These are phyloP conservation scores for Phalacrocorax carbo DNA, from an alignment of 2,113 vertebrate genomes.

Conservation along the genomic window DNA sequence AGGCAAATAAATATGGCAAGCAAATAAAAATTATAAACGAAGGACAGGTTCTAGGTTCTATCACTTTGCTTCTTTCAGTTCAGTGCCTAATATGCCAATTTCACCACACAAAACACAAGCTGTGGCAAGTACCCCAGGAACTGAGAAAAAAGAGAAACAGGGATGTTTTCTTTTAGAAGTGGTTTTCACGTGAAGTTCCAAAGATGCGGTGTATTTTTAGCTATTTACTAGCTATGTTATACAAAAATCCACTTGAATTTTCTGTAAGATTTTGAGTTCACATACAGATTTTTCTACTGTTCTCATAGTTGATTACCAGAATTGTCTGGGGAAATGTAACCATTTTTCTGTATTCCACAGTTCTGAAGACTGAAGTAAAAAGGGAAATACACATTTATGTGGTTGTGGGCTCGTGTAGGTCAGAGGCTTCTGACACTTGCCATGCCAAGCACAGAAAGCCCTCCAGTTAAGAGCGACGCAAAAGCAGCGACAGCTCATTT, in stretches of 20 bases:
- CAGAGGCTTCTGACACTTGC: background rate
- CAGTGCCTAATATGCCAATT: background rate
- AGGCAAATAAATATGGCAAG: background rate
- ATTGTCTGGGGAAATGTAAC: background rate
- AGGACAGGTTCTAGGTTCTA: background rate
- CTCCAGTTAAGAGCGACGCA: background rate
- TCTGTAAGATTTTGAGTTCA: background rate
- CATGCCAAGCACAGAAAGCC: background rate
- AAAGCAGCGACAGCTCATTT: background rate
- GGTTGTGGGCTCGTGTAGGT: background rate
- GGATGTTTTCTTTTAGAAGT: background rate
- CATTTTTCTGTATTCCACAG: background rate
- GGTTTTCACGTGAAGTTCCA: background rate
- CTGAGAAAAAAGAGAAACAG: background rate
- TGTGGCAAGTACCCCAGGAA: background rate
- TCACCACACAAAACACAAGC: background rate
- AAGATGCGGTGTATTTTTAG: background rate
- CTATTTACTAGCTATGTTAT: background rate
- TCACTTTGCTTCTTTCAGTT: background rate
- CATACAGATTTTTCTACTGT: background rate
- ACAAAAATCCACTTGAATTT: background rate
- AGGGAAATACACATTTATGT: background rate
- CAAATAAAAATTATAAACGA: background rate
- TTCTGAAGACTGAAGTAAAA: background rate
- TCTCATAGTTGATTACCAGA: background rate